These are phyloP conservation scores for Bellardia pandia DNA, from an alignment of 2,888 invertebrate species.

Conservation along the genomic window DNA sequence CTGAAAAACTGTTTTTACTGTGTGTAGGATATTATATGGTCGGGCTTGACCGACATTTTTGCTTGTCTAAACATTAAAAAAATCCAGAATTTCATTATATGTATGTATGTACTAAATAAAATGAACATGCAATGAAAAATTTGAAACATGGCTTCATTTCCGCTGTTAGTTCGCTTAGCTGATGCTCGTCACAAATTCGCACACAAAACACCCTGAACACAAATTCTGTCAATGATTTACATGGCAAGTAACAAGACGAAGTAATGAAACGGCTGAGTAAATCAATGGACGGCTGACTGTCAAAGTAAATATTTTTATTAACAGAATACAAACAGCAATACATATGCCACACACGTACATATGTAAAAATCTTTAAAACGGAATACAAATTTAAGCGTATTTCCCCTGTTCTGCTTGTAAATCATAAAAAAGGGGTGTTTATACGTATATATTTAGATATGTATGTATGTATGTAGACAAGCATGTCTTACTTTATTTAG, in stretches of 20 bases:
- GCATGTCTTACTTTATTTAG: slow-evolving; percentile 3
- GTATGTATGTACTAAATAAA: neutral
- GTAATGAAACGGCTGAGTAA: slow-evolving; percentile 38
- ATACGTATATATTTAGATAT: neutral
- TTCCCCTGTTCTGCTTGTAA: neutral
- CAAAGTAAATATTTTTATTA: slow-evolving; percentile 37
- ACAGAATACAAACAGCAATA: slow-evolving; percentile 12
- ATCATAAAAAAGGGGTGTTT: slow-evolving; percentile 35
- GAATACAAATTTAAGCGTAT: slow-evolving; percentile 16
- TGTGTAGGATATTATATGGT: too few relatives aligned
- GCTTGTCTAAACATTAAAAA: too few relatives aligned
- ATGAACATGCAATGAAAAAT: slow-evolving; percentile 51
- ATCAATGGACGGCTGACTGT: slow-evolving; percentile 49
- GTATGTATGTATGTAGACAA: too few relatives aligned
- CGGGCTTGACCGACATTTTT: too few relatives aligned
- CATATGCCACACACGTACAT: slow-evolving; percentile 55
- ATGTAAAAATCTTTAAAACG: neutral
- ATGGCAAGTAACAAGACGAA: slow-evolving; percentile 33
- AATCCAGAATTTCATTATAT: too few relatives aligned
- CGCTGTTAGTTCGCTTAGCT: slow-evolving; percentile 20
- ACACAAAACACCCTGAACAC: slow-evolving; percentile 34
- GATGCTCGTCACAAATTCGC: neutral
- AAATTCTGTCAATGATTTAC: slow-evolving; percentile 52
- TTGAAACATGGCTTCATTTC: slow-evolving; percentile 58
- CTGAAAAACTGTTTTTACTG: too few relatives aligned